Evolutionary conservation across 1,140 invertebrate genomes (phyloP), one percentile per base, ranked within the genome.

Genomic region (Camponotus vicinus): DNA sequence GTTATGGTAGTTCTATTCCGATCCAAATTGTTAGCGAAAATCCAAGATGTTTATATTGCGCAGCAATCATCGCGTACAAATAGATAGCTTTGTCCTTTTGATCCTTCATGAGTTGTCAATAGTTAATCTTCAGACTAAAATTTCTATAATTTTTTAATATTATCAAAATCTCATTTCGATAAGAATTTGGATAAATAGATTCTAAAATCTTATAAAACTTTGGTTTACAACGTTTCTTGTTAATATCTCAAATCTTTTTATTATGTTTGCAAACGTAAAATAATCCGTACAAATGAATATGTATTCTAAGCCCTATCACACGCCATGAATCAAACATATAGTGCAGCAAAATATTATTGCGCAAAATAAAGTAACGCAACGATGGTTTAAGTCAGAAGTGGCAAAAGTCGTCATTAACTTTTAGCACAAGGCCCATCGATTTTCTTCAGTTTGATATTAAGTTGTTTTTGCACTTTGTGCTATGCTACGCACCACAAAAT

Each of bases 401-500:
- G 3, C n/a, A 70, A 70, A 55, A 80, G 66, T 57, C 78, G 0
- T 40, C 11, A 34, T 80, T 3, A 42, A 80, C 21, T 42, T 79
- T 80, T 40, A 71, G 21, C 45, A 52, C 49, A 42, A 70, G 45
- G 3, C 1, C 1, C 18, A 80, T 80, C 66, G 66, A 80, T 80
- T 21, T 69, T 79, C 57, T 8, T 13, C 6, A 15, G 27, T 71
- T 57, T 59, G 49, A 57, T 49, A 3, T 71, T 67, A 52, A 64
- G 32, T 78, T 80, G 78, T 80, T 80, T 57, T 71, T n/a, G 13
- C 52, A 32, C 42, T 57, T 67, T 3, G 32, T 67, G 13, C n/a
- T 34, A 40, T 18, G 40, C 2, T 57, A 57, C 45, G 37, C 49
- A 57, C 5, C 37, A 21, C 6, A 34, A 71, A 71, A 45, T 71